A percentile compares a stretch with the other conserved stretches of the same genome.
These are phyloP conservation scores for Ceuthmochares aereus DNA, from an alignment of 2,113 vertebrate species.

Conservation along the genomic window DNA sequence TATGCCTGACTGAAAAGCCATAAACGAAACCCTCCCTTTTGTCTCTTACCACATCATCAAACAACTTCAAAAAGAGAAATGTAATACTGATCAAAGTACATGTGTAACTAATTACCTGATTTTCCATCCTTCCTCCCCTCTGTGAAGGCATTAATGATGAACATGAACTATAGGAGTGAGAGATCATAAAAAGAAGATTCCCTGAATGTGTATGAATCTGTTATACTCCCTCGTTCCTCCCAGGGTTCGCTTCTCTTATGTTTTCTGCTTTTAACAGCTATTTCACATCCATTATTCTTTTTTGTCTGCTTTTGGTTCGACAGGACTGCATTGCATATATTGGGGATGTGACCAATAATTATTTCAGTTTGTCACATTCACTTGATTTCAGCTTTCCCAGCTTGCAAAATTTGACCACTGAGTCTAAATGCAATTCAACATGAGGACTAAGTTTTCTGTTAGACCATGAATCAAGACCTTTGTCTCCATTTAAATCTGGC, in stretches of 20 bases:
- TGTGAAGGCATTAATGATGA: constrained; percentile 10
- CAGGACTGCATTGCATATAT: background rate
- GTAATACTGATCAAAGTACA: constrained; percentile 53
- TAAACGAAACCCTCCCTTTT: background rate
- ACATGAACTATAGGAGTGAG: background rate
- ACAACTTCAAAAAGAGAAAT: constrained; percentile 35
- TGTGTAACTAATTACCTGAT: constrained; percentile 51
- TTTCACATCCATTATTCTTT: constrained; percentile 17
- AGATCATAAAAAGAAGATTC: constrained; percentile 55
- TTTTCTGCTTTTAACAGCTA: background rate
- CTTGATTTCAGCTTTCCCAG: background rate
- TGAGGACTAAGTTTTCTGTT: background rate
- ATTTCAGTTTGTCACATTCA: background rate
- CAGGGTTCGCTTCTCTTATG: background rate
- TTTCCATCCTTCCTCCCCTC: background rate
- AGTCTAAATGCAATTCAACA: background rate
- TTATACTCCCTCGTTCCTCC: background rate
- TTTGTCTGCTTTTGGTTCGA: background rate
- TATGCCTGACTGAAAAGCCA: background rate
- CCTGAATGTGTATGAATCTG: background rate
- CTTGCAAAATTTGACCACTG: background rate
- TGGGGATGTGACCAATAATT: background rate
- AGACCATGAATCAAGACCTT: background rate
- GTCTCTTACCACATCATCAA: background rate
- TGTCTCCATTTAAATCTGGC: background rate